Percentiles rank a stretch among this genome's conserved stretches.
Evolutionary conservation across 2,113 vertebrate species (phyloP).

Genomic region (Casuarius casuarius): DNA sequence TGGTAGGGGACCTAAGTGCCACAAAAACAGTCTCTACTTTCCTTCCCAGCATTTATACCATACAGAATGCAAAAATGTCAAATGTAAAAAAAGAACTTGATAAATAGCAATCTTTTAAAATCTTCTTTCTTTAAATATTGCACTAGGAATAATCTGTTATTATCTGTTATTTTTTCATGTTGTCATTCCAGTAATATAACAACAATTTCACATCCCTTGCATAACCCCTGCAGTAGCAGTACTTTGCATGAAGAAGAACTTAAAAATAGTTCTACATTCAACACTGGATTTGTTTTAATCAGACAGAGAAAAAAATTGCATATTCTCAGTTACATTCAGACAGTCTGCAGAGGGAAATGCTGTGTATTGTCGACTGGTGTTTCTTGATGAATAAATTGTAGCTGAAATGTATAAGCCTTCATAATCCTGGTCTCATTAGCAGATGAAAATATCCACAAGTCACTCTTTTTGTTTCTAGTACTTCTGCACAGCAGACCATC

Average conservation of each 20-base stretch:
- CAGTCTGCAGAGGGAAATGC: background rate
- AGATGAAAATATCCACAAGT: background rate
- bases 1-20: background rate
- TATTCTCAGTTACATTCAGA: background rate
- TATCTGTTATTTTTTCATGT: background rate
- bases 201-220: background rate
- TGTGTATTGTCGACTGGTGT: background rate
- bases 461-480: background rate
- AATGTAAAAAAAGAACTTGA: background rate
- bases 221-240: background rate
- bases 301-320: background rate
- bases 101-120: background rate
- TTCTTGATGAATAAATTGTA: conserved; percentile 8
- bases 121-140: background rate
- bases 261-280: background rate
- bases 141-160: background rate
- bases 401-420: background rate
- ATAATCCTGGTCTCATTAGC: background rate
- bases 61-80: background rate
- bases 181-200: background rate
- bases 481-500: background rate
- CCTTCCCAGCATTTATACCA: background rate
- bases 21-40: background rate
- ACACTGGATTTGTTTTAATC: background rate
- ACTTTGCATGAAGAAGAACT: background rate